phyloP scores from a whole-genome alignment of 2,113 vertebrate species.

The Blennius ocellaris region DNA sequence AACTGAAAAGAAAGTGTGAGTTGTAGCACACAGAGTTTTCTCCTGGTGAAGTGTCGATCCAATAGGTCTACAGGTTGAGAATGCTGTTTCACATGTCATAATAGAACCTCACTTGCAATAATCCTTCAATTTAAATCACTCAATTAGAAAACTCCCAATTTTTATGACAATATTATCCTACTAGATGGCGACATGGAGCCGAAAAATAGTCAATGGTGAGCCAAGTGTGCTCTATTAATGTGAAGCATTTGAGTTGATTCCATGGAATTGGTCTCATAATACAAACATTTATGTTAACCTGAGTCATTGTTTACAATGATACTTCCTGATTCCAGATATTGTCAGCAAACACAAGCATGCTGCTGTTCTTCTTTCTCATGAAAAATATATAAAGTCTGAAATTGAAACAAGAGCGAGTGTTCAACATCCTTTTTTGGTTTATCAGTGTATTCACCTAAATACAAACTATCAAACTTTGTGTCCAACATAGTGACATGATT shows the following conservation, averaged over 20 bases:
- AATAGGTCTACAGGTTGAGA: not conserved
- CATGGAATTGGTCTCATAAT: not conserved
- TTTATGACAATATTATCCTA: not conserved
- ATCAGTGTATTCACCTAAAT: constrained; percentile 10
- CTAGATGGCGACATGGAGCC: not conserved
- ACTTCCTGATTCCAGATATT: not conserved
- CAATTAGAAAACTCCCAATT: not conserved
- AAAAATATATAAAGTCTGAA: not conserved
- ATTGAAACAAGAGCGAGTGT: not conserved
- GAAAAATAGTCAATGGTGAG: not conserved
- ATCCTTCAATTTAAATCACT: not conserved
- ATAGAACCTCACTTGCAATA: not conserved
- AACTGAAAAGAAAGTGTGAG: constrained; percentile 42
- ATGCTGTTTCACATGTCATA: not conserved
- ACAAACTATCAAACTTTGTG: not conserved
- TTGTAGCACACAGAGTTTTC: constrained; percentile 7
- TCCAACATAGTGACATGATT: not conserved
- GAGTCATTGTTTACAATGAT: not conserved
- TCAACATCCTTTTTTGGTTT: not conserved
- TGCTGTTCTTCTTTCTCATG: not conserved
- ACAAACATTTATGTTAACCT: not conserved
- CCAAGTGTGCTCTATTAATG: not conserved
- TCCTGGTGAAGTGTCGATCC: not conserved
- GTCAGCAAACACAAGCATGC: not conserved
- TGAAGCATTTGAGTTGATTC: not conserved